Evolutionary conservation across 2,113 vertebrate species (phyloP), one percentile per base, ranked within the genome.

Genomic region (Arizona elegans): DNA sequence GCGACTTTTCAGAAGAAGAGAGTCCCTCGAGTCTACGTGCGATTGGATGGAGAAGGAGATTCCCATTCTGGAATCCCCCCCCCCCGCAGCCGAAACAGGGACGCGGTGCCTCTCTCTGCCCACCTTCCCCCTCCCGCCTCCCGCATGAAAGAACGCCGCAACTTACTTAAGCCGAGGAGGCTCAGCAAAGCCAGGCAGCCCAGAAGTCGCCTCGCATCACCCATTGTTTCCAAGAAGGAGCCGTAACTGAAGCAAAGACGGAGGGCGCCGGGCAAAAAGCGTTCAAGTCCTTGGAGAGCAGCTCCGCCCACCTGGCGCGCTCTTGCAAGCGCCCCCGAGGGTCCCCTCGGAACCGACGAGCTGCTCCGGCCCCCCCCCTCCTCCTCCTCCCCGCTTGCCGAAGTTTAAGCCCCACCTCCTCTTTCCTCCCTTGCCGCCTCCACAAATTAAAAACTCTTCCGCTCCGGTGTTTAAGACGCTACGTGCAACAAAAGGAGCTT

Each of bases 11-110:
- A 21, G 13, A 75, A 70, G 29, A 70, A 33, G 13, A 33, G 70
- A 15, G 15, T 1, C 70, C 70, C n/a, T 17, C 6, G 3, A 38
- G n/a, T 1, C 15, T 2, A n/a, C 7, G n/a, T 0, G n/a, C n/a
- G 2, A 38, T 15, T 81, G 75, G 33, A 21, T 9, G 75, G 33
- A 21, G 24, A 59, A 70, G 17, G 33, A 38, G n/a, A 8, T 33
- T 38, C 62, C 62, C 29, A 26, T 50, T 43, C 24, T 52, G 23
- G 43, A 26, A 23, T 50, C 47, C 47, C 47, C 11, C 47, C 38
- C 38, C 38, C 38, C 38, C 43, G 24, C 0, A 24, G 47, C 21
- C 21, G 38, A 52, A 26, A 24, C 24, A 2, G 43, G 4, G 62
- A 4, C 62, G 62, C 12, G 29, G 29, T 6, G 4, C 4, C 43